Evolutionary conservation across 2,888 invertebrate species (phyloP).

Genomic region (Alitta virens): DNA sequence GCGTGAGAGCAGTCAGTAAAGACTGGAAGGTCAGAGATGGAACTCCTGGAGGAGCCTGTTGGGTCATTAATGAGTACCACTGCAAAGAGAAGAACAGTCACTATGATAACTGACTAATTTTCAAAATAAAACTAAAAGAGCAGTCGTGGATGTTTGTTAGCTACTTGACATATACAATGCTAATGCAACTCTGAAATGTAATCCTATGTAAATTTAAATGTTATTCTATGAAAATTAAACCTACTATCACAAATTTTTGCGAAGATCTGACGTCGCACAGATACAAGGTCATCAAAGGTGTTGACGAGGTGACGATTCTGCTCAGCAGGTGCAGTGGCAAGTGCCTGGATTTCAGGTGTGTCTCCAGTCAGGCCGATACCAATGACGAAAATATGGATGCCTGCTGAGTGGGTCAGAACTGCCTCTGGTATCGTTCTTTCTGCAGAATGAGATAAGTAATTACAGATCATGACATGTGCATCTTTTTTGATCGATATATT

Average conservation of each 20-base stretch:
- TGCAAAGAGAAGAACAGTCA: too few relatives aligned
- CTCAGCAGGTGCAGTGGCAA: slow-evolving; percentile 16
- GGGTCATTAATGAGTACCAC: too few relatives aligned
- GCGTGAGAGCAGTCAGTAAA: slow-evolving; percentile 20
- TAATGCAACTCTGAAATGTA: too few relatives aligned
- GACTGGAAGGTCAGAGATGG: background rate
- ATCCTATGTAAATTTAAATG: too few relatives aligned
- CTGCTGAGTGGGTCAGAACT: slow-evolving; percentile 17
- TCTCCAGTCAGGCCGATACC: slow-evolving; percentile 29
- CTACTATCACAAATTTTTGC: slow-evolving; percentile 24
- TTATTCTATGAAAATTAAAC: background rate
- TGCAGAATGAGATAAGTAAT: slow-evolving; percentile 28
- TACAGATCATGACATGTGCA: slow-evolving; percentile 35
- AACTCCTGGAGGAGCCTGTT: too few relatives aligned
- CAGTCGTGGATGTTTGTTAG: too few relatives aligned
- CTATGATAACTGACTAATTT: too few relatives aligned
- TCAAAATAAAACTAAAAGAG: too few relatives aligned
- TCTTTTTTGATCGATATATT: too few relatives aligned
- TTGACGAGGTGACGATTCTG: slow-evolving; percentile 18
- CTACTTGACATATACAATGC: too few relatives aligned
- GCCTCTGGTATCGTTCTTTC: slow-evolving; percentile 31
- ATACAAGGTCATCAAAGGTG: slow-evolving; percentile 18
- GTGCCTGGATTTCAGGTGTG: slow-evolving; percentile 9
- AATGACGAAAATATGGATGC: slow-evolving; percentile 32
- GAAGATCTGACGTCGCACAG: slow-evolving; percentile 19